Evolutionary conservation across 2,113 vertebrate species (phyloP).

Genomic region (Chaenogobius annularis): DNA sequence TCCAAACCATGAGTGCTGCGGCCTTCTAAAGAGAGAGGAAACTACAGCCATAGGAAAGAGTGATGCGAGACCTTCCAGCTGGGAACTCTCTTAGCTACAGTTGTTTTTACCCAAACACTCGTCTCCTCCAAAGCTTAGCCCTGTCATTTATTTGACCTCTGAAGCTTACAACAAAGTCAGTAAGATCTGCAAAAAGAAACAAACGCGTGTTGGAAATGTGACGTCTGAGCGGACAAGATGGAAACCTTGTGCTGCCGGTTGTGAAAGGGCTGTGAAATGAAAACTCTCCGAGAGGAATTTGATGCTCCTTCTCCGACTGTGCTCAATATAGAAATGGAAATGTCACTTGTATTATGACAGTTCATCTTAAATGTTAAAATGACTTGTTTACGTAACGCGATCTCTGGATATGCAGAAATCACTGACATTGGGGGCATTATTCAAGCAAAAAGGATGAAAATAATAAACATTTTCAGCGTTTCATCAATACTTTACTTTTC

Average conservation of each 20-base stretch:
- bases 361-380: too few species aligned
- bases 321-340: not conserved
- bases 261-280: not conserved
- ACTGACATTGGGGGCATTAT: too few species aligned
- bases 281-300: not conserved
- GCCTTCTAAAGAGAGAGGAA: constrained; percentile 45
- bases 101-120: not conserved
- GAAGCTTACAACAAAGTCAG: not conserved
- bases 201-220: not conserved
- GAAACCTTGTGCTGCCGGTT: constrained; percentile 36
- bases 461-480: too few species aligned
- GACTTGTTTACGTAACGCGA: too few species aligned
- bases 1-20: constrained; percentile 43
- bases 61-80: constrained; percentile 47
- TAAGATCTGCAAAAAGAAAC: not conserved
- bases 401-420: not conserved
- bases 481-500: too few species aligned
- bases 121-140: constrained; percentile 4
- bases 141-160: not conserved
- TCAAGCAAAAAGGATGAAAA: too few species aligned
- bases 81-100: constrained; percentile 26
- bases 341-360: not conserved
- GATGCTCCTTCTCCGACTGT: not conserved
- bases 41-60: constrained; percentile 63
- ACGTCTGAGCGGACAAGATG: constrained; percentile 27